Evolutionary conservation across 2,113 vertebrate genomes (phyloP).

Genomic region (Silurus asotus): DNA sequence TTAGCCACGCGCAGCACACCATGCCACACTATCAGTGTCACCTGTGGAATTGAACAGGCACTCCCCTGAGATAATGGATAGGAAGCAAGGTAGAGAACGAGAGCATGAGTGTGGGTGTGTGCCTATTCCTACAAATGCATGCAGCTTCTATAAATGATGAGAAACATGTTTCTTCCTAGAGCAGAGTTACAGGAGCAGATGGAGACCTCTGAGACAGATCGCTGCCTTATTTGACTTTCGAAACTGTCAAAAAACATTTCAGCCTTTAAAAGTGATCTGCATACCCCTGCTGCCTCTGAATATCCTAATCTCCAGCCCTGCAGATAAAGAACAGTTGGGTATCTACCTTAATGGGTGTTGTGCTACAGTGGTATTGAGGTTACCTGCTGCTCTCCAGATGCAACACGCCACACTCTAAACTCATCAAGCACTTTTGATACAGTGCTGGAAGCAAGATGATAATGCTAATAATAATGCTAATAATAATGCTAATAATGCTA

Average conservation of each 20-base stretch:
- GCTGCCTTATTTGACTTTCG: conserved; percentile 47
- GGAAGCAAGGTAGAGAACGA: background rate
- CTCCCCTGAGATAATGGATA: conserved; percentile 1
- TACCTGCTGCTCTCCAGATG: conserved; percentile 51
- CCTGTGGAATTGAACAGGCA: conserved; percentile 7
- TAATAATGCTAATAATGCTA: too few relatives aligned
- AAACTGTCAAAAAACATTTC: conserved; percentile 41
- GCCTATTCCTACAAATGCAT: background rate
- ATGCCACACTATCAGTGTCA: conserved; percentile 11
- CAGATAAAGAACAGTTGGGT: conserved; percentile 38
- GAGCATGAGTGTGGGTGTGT: background rate
- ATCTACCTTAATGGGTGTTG: conserved; percentile 33
- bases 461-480: too few relatives aligned
- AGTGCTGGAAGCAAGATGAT: conserved; percentile 3
- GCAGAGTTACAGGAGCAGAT: background rate
- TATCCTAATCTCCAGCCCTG: conserved; percentile 13
- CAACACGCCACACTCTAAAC: conserved; percentile 22
- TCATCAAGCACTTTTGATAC: conserved; percentile 43
- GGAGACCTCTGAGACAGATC: conserved; percentile 14
- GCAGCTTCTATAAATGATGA: conserved; percentile 24
- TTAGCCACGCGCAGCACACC: background rate
- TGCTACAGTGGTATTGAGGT: conserved; percentile 25
- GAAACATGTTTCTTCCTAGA: conserved; percentile 8
- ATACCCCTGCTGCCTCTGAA: conserved; percentile 27
- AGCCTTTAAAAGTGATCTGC: conserved; percentile 27